Evolutionary conservation across 2,888 invertebrate genomes (phyloP), one percentile per base, ranked within the genome.

Genomic region (Corythucha ciliata): DNA sequence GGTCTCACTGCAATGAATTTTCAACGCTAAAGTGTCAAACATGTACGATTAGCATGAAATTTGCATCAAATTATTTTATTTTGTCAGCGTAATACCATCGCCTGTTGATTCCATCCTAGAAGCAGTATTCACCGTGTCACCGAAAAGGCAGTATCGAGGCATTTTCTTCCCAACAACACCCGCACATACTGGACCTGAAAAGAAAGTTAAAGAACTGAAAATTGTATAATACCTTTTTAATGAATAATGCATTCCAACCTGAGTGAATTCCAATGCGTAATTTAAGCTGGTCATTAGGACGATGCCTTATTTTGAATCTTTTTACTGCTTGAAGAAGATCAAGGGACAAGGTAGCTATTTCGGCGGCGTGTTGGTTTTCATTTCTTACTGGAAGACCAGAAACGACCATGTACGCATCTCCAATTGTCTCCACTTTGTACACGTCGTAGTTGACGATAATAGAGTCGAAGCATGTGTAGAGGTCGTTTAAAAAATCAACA

Each of bases 381-480:
- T 92, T 93, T 54, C 86, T 77, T 49, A 89, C 78, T 0, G 94
- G 94, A 32, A 94, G 72, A 1, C 94, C 94, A 21, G 84, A 85
- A 24, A 85, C 87, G 67, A 89, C 89, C 90, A 90, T 90, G 63
- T 90, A 91, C 1, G 90, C 90, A 65, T 90, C 90, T 2, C 90
- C 90, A 50, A 90, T 90, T 1, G 63, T 63, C 51, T 52, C 70
- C 64, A 59, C 70, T 74, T 96, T 96, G 69, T 91, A 91, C 0
- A 90, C 90, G 63, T 92, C 89, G 64, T 86, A 93, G 67, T 86
- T 81, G 63, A 88, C 91, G 62, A 94, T 83, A 57, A 90, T 92
- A 0, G 90, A 89, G 68, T 94, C 94, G 64, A 94, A 94, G 62
- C 87, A 83, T 3, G 93, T 93, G 71, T 94, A 94, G 33, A 94